A percentile compares a stretch with the other conserved stretches of the same genome.
phyloP scores from a whole-genome alignment of 2,113 vertebrate species.

The Cryptomyrus ogoouensis region DNA sequence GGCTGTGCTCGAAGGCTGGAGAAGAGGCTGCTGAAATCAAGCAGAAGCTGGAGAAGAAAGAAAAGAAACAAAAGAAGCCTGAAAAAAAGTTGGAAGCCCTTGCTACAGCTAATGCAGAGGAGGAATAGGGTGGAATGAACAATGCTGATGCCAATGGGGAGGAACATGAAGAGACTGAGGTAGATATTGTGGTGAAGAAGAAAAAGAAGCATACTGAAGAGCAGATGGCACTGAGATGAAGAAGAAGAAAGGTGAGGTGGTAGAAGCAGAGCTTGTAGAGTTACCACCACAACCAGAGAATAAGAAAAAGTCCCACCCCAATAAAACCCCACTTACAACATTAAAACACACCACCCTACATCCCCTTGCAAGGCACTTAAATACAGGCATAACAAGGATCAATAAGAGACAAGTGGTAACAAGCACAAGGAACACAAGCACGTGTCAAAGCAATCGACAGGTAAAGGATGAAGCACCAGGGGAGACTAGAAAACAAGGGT shows the following conservation, averaged over 20 bases:
- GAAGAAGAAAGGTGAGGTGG: neutral
- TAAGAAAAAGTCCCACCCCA: neutral
- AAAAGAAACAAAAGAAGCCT: constrained; percentile 57
- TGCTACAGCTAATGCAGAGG: constrained; percentile 38
- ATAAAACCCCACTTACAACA: no score
- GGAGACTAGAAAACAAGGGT: neutral
- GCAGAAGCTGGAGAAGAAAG: constrained; percentile 75
- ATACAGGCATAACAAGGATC: no score
- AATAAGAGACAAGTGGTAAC: no score
- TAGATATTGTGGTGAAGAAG: neutral
- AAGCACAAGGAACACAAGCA: no score
- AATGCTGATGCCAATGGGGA: constrained; percentile 27
- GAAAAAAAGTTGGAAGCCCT: constrained; percentile 63
- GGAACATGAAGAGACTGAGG: neutral
- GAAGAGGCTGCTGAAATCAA: constrained; percentile 73
- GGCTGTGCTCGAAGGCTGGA: constrained; percentile 73
- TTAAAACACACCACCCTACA: no score
- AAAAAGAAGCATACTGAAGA: neutral
- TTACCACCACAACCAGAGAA: neutral
- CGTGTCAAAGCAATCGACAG: neutral
- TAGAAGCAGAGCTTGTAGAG: neutral
- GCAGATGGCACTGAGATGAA: neutral
- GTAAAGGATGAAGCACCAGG: neutral
- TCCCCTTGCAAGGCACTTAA: no score
- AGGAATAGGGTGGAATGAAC: constrained; percentile 29